These are phyloP conservation scores for Elachura formosa DNA, from an alignment of 2,113 vertebrate genomes.

Conservation along the genomic window DNA sequence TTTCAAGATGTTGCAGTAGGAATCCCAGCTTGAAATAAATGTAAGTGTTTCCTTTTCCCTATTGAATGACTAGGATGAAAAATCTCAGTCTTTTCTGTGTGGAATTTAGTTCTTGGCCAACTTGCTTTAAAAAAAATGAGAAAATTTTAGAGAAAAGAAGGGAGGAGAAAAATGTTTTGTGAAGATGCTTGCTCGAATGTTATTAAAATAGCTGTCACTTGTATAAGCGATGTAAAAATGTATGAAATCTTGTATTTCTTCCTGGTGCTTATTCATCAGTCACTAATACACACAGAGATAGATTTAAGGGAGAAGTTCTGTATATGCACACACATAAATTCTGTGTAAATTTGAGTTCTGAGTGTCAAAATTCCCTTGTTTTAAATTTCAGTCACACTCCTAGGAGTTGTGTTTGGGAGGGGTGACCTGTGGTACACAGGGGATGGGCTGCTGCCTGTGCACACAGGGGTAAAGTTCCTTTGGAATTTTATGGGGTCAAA, in stretches of 20 bases:
- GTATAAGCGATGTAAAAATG: not conserved
- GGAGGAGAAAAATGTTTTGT: not conserved
- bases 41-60: not conserved
- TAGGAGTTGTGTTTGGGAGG: not conserved
- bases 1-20: not conserved
- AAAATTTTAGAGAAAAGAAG: too few relatives aligned
- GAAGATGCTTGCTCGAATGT: not conserved
- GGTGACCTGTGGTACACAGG: not conserved
- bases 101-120: not conserved
- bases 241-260: not conserved
- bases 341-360: not conserved
- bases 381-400: not conserved
- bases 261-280: not conserved
- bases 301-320: not conserved
- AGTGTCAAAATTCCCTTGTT: rapidly evolving
- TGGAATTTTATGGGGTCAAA: not conserved
- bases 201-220: not conserved
- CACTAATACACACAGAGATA: not conserved
- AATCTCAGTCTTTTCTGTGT: not conserved
- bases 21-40: not conserved
- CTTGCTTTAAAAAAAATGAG: not conserved
- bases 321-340: not conserved
- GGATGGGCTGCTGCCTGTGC: not conserved
- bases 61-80: not conserved
- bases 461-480: not conserved